These are phyloP conservation scores for Diachrysia chrysitis DNA, from an alignment of 2,888 invertebrate species.

Conservation along the genomic window DNA sequence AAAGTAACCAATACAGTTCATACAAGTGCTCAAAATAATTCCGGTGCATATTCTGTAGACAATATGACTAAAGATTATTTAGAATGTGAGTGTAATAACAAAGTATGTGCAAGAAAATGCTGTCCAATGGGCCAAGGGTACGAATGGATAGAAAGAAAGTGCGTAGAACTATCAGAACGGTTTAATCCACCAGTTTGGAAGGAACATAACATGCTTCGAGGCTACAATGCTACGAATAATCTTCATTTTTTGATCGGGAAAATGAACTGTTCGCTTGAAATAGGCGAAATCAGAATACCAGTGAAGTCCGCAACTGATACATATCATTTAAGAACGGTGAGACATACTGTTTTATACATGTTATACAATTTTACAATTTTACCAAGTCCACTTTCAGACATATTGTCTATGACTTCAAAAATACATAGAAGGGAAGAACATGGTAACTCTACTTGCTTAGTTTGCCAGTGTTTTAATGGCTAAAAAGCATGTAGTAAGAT, in stretches of 20 bases:
- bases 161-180: conserved; percentile 51
- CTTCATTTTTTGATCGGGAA: conserved; percentile 69
- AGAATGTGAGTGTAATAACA: conserved; percentile 70
- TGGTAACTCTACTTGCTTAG: too few relatives aligned
- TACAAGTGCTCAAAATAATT: conserved; percentile 63
- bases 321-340: conserved; percentile 63
- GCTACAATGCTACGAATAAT: conserved; percentile 58
- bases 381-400: too few relatives aligned
- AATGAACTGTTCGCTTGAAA: conserved; percentile 60
- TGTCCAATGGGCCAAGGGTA: conserved; percentile 73
- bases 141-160: conserved; percentile 51
- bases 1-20: conserved; percentile 39
- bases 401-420: too few relatives aligned
- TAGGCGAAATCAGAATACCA: conserved; percentile 48
- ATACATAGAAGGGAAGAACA: too few relatives aligned
- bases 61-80: conserved; percentile 53
- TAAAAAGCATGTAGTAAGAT: too few relatives aligned
- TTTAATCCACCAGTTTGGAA: conserved; percentile 72
- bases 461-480: too few relatives aligned
- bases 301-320: conserved; percentile 42
- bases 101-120: conserved; percentile 73
- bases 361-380: background rate
- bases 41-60: conserved; percentile 69
- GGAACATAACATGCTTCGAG: conserved; percentile 48
- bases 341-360: background rate